Evolutionary conservation across 2,888 invertebrate genomes (phyloP).

Genomic region (Trypoxylon attenuatum): DNA sequence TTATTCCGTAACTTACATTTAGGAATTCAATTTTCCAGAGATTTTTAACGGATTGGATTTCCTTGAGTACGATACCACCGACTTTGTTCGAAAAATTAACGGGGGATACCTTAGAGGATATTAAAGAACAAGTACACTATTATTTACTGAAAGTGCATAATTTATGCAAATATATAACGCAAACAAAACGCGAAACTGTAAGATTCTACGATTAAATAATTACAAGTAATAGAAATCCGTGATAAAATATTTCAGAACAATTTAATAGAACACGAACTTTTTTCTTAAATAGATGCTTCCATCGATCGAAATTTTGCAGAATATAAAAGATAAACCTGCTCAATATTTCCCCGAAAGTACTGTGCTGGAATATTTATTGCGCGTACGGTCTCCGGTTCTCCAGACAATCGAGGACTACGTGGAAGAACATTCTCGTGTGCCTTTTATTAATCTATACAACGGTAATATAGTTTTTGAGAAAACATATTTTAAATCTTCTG

Average conservation of each 20-base stretch:
- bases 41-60: constrained; percentile 58
- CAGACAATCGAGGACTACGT: constrained; percentile 53
- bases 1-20: no score
- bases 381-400: constrained; percentile 40
- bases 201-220: constrained; percentile 10
- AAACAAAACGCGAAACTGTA: constrained; percentile 33
- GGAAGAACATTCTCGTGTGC: constrained; percentile 21
- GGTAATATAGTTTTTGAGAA: no score
- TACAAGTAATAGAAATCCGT: background rate
- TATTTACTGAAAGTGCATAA: constrained; percentile 57
- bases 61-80: constrained; percentile 47
- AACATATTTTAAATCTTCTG: no score
- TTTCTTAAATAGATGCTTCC: background rate
- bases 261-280: background rate
- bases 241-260: background rate
- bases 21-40: constrained; percentile 48
- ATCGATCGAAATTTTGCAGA: background rate
- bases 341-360: constrained; percentile 56
- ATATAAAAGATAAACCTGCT: background rate
- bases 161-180: constrained; percentile 54
- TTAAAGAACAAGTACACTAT: constrained; percentile 49
- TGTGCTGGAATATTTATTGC: constrained; percentile 58
- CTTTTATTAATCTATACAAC: constrained; percentile 45
- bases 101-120: constrained; percentile 34
- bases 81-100: constrained; percentile 49